Evolutionary conservation across 2,113 vertebrate genomes (phyloP).

Genomic region (Saguinus midas): DNA sequence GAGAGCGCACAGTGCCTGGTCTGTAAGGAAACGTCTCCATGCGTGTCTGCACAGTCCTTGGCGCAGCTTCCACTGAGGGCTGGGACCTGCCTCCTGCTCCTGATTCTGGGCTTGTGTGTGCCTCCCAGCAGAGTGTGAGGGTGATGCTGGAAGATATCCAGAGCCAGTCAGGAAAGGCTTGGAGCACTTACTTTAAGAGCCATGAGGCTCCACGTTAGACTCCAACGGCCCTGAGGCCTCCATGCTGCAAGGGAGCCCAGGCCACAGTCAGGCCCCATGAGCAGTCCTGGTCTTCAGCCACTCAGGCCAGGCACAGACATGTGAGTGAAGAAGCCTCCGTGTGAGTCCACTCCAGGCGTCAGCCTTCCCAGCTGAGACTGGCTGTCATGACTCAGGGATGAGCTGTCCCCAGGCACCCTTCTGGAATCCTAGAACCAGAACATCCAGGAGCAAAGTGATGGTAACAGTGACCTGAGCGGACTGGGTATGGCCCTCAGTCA

Average conservation of each 20-base stretch:
- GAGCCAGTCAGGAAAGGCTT: background rate
- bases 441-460: background rate
- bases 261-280: background rate
- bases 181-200: background rate
- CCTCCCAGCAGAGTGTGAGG: background rate
- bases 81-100: background rate
- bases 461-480: background rate
- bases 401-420: background rate
- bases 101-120: background rate
- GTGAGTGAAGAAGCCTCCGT: background rate
- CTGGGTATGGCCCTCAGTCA: background rate
- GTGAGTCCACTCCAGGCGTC: background rate
- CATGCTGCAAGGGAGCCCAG: background rate
- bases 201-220: background rate
- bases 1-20: background rate
- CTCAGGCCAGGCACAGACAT: background rate
- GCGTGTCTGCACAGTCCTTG: background rate
- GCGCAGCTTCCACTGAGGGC: background rate
- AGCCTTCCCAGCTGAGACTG: background rate
- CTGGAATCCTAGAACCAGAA: background rate
- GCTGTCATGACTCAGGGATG: background rate
- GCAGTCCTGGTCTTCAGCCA: background rate
- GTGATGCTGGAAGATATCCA: accelerated
- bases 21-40: background rate
- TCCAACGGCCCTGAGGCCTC: background rate